phyloP scores from a whole-genome alignment of 2,888 invertebrate genomes.

The Acanthosepion lycidas region DNA sequence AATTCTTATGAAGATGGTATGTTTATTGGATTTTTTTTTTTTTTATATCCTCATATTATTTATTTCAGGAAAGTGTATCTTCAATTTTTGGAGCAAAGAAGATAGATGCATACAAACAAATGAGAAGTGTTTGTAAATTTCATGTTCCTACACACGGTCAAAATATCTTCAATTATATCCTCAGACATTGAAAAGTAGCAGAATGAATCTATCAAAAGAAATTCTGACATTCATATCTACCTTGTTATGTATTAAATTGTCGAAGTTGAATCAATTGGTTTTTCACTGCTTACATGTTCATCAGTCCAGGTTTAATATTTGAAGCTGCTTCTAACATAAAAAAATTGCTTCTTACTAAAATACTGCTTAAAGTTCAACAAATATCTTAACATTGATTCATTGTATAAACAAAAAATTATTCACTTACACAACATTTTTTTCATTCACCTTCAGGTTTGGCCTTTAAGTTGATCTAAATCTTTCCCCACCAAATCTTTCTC shows the following conservation, averaged over 20 bases:
- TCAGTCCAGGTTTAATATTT: neutral
- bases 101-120: too few species aligned
- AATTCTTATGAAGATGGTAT: neutral
- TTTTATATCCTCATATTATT: neutral
- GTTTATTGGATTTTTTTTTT: neutral
- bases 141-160: neutral
- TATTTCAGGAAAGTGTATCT: neutral
- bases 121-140: neutral
- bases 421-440: neutral
- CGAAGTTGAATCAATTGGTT: neutral
- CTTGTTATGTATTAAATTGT: neutral
- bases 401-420: neutral
- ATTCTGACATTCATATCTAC: neutral
- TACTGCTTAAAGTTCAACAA: neutral
- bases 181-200: neutral
- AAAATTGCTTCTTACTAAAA: neutral
- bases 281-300: neutral
- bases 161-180: neutral
- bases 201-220: neutral
- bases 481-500: neutral
- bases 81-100: too few species aligned
- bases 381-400: neutral
- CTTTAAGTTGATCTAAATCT: neutral
- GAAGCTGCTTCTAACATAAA: neutral
- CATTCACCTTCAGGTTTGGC: neutral